Evolutionary conservation across 2,113 vertebrate species (phyloP).

Genomic region (Ceyx melanurus): DNA sequence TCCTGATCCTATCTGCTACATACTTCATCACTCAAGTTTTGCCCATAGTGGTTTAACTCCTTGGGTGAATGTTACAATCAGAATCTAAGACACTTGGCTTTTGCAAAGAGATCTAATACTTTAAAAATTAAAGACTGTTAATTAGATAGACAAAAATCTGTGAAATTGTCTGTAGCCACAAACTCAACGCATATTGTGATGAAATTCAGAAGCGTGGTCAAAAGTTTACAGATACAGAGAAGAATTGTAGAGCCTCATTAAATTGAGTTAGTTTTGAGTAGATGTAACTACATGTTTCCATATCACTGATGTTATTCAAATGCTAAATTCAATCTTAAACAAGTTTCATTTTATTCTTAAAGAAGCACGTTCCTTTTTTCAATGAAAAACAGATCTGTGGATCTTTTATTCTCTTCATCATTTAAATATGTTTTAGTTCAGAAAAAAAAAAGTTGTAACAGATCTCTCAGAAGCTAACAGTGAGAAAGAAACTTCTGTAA

Average conservation of each 20-base stretch:
- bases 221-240: not conserved
- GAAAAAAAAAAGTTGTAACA: not conserved
- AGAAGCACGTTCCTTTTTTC: not conserved
- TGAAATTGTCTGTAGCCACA: not conserved
- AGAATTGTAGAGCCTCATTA: not conserved
- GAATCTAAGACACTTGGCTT: not conserved
- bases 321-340: not conserved
- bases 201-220: not conserved
- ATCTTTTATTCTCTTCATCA: not conserved
- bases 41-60: not conserved
- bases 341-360: not conserved
- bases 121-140: not conserved
- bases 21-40: not conserved
- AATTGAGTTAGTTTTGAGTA: not conserved
- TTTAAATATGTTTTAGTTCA: not conserved
- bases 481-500: not conserved
- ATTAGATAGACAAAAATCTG: rapidly evolving
- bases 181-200: not conserved
- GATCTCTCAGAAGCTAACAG: not conserved
- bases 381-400: not conserved
- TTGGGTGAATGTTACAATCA: not conserved
- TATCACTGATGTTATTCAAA: not conserved
- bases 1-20: not conserved
- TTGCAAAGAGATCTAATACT: not conserved
- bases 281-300: not conserved